A percentile compares a stretch with the other conserved stretches of the same genome.
Conservation (phyloP, 2,888 invertebrate species). For the Synanthedon myopaeformis region DNA sequence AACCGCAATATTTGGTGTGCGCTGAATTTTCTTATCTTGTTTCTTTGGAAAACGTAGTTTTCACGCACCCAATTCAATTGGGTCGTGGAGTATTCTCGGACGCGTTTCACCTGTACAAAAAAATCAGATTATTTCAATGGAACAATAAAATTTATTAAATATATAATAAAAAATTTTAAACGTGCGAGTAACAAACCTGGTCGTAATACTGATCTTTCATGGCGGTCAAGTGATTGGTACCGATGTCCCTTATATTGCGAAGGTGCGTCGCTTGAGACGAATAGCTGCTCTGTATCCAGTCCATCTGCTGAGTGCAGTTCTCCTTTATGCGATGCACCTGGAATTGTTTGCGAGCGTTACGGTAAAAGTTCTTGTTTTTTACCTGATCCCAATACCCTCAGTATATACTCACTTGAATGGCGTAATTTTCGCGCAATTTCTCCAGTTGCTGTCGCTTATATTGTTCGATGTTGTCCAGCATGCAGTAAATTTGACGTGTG, state of each 20-base stretch:
- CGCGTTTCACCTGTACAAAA: conserved; percentile 82
- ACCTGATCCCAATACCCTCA: not conserved
- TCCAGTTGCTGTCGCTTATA: conserved; percentile 92
- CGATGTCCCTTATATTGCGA: conserved; percentile 90
- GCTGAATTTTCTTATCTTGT: conserved; percentile 94
- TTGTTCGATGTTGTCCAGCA: conserved; percentile 90
- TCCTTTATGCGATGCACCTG: conserved; percentile 91
- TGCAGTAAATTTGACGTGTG: conserved; percentile 85
- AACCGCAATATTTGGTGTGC: conserved; percentile 90
- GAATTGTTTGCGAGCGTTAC: conserved; percentile 6
- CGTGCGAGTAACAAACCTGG: conserved; percentile 73
- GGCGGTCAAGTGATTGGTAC: conserved; percentile 86
- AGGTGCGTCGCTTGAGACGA: conserved; percentile 88
- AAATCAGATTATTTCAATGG: not conserved
- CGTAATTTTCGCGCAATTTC: conserved; percentile 90
- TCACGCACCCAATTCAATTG: conserved; percentile 95
- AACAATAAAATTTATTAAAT: not conserved
- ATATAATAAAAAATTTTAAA: not conserved
- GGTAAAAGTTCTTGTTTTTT: not conserved
- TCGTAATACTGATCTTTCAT: conserved; percentile 93
- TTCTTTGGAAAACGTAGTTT: conserved; percentile 94
- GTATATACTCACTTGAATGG: conserved; percentile 76
- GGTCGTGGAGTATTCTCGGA: conserved; percentile 90
- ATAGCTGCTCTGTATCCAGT: conserved; percentile 93
- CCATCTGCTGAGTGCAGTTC: conserved; percentile 93